Evolutionary conservation across 2,113 vertebrate genomes (phyloP).

Genomic region (Trematomus loennbergii): DNA sequence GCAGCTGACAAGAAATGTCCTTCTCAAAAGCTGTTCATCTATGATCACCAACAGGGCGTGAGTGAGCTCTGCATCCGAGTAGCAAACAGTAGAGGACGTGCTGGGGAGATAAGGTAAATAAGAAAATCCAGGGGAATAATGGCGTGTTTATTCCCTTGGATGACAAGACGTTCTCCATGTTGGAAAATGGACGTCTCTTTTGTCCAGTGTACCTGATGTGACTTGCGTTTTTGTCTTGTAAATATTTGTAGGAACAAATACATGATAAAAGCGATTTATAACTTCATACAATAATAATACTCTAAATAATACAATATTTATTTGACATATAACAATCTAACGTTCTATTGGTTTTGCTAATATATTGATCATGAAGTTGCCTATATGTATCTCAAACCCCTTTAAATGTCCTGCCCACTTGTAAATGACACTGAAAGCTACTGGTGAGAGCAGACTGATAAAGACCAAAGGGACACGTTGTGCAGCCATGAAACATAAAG

Average conservation of each 20-base stretch:
- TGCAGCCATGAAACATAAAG: background rate
- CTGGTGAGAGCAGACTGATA: background rate
- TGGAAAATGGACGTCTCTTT: background rate
- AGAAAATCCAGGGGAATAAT: background rate
- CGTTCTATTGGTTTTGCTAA: no score
- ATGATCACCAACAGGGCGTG: slow-evolving; percentile 14
- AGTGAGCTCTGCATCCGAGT: background rate
- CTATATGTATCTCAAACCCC: background rate
- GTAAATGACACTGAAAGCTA: background rate
- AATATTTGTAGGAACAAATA: background rate
- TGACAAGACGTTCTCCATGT: background rate
- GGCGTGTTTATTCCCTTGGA: background rate
- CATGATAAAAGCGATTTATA: background rate
- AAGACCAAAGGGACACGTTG: background rate
- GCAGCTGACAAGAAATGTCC: slow-evolving; percentile 17
- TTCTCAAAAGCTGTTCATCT: slow-evolving; percentile 5
- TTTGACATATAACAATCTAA: background rate
- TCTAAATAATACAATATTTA: background rate
- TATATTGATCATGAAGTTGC: no score
- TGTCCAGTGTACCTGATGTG: no score
- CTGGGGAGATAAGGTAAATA: slow-evolving; percentile 17
- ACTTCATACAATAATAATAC: background rate
- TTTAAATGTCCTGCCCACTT: background rate
- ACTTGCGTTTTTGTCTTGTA: no score
- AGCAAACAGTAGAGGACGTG: slow-evolving; percentile 33